phyloP scores from a whole-genome alignment of 2,888 invertebrate genomes.

The Epinotia demarniana region DNA sequence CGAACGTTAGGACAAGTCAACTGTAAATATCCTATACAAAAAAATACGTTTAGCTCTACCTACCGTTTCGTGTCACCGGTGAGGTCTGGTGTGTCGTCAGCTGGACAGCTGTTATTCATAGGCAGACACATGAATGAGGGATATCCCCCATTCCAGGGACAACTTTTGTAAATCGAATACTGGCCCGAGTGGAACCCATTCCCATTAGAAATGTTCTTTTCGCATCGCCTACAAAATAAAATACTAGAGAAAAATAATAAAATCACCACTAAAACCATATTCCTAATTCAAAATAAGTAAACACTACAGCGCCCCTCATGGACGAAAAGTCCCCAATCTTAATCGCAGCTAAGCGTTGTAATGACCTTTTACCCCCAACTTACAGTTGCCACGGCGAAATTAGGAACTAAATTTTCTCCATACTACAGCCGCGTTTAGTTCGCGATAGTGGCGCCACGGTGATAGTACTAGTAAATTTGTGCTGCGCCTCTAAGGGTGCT shows the following conservation, averaged over 20 bases:
- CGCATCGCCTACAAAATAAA: neutral
- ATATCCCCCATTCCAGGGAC: too few relatives aligned
- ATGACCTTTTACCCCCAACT: constrained; percentile 24
- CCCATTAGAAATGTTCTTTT: neutral
- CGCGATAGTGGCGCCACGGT: constrained; percentile 20
- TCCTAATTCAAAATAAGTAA: constrained; percentile 28
- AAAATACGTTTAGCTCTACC: too few relatives aligned
- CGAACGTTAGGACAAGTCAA: too few relatives aligned
- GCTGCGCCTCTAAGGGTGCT: constrained; percentile 26
- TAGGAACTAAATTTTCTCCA: constrained; percentile 7
- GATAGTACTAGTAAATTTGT: neutral
- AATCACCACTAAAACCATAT: constrained; percentile 30
- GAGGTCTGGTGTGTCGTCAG: too few relatives aligned
- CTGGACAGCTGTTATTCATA: too few relatives aligned
- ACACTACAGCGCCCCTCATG: constrained; percentile 21
- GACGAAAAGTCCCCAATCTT: constrained; percentile 30
- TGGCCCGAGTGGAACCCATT: too few relatives aligned
- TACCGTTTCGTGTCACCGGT: too few relatives aligned
- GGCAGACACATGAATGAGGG: too few relatives aligned
- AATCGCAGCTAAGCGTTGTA: constrained; percentile 31
- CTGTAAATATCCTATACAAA: too few relatives aligned
- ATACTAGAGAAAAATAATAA: neutral
- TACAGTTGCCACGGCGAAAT: neutral
- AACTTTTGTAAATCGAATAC: too few relatives aligned
- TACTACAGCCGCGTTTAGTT: neutral